phyloP scores from a whole-genome alignment of 1,140 invertebrate species.

The Bombyx mandarina region DNA sequence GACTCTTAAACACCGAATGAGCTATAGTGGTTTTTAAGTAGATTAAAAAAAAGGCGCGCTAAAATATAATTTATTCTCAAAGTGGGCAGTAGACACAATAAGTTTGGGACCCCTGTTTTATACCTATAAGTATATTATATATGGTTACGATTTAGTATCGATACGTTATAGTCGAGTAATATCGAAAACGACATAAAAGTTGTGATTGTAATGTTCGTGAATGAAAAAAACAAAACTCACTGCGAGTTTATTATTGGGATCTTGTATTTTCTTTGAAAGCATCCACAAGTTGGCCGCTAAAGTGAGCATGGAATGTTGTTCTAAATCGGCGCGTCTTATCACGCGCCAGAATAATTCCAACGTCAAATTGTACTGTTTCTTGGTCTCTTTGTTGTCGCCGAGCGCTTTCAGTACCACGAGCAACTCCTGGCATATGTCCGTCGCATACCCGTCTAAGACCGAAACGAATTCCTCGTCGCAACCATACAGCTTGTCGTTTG shows the following conservation, averaged over 20 bases:
- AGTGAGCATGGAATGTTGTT: constrained; percentile 71
- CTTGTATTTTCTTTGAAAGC: constrained; percentile 70
- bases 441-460: constrained; percentile 85
- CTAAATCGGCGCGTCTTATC: constrained; percentile 79
- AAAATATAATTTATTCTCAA: no score
- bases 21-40: no score
- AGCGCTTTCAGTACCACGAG: constrained; percentile 80
- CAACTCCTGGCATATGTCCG: constrained; percentile 84
- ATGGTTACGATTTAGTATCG: no score
- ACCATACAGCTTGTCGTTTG: constrained; percentile 94
- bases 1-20: no score
- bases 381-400: constrained; percentile 72
- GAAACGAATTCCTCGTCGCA: constrained; percentile 87
- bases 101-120: no score
- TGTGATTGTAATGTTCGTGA: background rate
- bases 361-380: constrained; percentile 78
- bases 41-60: no score
- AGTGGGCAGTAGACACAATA: no score
- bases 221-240: constrained; percentile 9
- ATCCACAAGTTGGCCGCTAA: constrained; percentile 86
- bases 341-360: constrained; percentile 83
- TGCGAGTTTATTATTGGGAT: constrained; percentile 48
- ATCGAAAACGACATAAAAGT: no score
- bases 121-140: no score
- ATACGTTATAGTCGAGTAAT: no score